phyloP scores from a whole-genome alignment of 1,140 invertebrate species.

The Drosophila prosaltans region DNA sequence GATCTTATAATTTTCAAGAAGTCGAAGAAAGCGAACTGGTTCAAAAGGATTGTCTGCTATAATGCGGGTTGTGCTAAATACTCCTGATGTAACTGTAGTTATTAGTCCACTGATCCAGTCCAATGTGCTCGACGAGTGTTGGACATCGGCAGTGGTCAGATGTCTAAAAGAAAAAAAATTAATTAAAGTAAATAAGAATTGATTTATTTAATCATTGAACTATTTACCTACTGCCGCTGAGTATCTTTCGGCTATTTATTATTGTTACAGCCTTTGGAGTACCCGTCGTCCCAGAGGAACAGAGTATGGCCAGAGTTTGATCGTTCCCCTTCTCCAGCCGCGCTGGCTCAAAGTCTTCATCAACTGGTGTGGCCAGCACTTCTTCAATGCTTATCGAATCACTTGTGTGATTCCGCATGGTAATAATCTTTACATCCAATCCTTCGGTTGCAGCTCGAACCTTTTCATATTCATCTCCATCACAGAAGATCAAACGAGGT shows the following conservation, averaged over 20 bases:
- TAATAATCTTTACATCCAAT: conserved; percentile 48
- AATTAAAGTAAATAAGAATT: not conserved
- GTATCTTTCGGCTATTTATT: conserved; percentile 80
- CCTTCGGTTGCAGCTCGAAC: conserved; percentile 39
- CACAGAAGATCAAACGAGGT: conserved; percentile 70
- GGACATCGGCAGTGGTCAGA: conserved; percentile 52
- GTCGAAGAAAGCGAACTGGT: conserved; percentile 32
- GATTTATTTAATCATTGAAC: no score
- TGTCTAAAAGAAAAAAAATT: not conserved
- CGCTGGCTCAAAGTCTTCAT: conserved; percentile 45
- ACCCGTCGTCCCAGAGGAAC: conserved; percentile 90
- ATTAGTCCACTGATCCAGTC: conserved; percentile 69
- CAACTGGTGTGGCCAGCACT: conserved; percentile 38
- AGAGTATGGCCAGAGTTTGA: conserved; percentile 78
- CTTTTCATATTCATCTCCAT: conserved; percentile 62
- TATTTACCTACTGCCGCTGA: not conserved
- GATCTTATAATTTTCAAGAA: conserved; percentile 53
- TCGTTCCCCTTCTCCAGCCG: conserved; percentile 47
- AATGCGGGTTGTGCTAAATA: conserved; percentile 60
- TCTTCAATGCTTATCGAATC: conserved; percentile 47
- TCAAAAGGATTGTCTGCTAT: conserved; percentile 57
- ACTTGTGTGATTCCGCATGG: conserved; percentile 53
- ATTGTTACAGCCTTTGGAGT: conserved; percentile 90
- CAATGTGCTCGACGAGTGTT: conserved; percentile 47
- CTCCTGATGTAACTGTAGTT: conserved; percentile 43